These are phyloP conservation scores for Diorhabda elongata DNA, from an alignment of 1,140 invertebrate species.

Conservation along the genomic window DNA sequence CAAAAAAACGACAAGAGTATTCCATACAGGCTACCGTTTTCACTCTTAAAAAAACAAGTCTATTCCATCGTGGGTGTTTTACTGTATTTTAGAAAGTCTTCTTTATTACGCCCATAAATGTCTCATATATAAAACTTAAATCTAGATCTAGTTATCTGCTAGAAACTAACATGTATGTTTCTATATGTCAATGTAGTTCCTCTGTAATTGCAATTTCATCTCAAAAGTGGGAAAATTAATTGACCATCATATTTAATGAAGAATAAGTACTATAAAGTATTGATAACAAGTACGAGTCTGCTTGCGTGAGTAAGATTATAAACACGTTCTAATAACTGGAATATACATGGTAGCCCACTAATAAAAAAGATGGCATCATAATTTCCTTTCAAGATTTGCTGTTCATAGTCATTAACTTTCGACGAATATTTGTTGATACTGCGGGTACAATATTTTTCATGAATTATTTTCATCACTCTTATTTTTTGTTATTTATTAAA, in stretches of 20 bases:
- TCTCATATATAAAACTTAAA: conserved; percentile 9
- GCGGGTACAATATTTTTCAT: too few relatives aligned
- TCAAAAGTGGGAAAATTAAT: conserved; percentile 11
- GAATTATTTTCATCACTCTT: too few relatives aligned
- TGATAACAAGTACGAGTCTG: background rate
- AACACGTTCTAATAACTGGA: too few relatives aligned
- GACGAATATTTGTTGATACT: too few relatives aligned
- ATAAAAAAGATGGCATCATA: too few relatives aligned
- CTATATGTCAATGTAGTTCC: conserved; percentile 25
- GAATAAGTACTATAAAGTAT: conserved; percentile 3
- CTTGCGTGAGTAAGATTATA: too few relatives aligned
- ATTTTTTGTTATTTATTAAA: too few relatives aligned
- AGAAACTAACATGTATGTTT: conserved; percentile 11
- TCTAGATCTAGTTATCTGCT: conserved; percentile 15
- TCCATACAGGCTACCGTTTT: background rate
- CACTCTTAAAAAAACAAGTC: conserved; percentile 11
- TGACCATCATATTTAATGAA: conserved; percentile 14
- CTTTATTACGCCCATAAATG: conserved; percentile 33
- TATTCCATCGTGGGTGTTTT: conserved; percentile 35
- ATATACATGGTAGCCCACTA: too few relatives aligned
- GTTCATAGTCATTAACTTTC: too few relatives aligned
- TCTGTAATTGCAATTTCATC: conserved; percentile 24
- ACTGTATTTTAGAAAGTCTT: conserved; percentile 39
- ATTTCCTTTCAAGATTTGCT: too few relatives aligned
- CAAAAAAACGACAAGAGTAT: background rate